Evolutionary conservation across 2,797 vertebrate genomes (phyloP).

Genomic region (Pseudochirops cupreus): DNA sequence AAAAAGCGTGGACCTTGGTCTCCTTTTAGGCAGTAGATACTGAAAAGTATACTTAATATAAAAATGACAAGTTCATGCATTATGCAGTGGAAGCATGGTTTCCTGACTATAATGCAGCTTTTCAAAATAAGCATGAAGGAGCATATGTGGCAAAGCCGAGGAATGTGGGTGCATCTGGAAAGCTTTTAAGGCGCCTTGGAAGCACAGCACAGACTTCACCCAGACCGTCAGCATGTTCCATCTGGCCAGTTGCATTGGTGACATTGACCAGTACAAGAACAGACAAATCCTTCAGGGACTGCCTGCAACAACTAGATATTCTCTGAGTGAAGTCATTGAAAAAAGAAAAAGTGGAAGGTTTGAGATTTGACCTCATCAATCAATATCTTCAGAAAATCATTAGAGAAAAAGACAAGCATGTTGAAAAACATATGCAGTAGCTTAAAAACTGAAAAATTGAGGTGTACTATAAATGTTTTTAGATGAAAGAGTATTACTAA

Average conservation of each 20-base stretch:
- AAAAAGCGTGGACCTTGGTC: constrained; percentile 34
- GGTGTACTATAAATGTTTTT: constrained; percentile 7
- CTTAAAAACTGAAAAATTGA: constrained; percentile 28
- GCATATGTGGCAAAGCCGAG: constrained; percentile 66
- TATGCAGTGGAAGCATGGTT: constrained; percentile 71
- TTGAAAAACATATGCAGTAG: neutral
- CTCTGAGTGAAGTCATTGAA: neutral
- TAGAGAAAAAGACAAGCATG: constrained; percentile 17
- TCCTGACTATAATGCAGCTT: constrained; percentile 68
- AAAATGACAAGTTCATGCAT: constrained; percentile 76
- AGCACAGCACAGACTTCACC: constrained; percentile 65
- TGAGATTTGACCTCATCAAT: neutral
- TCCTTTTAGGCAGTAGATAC: constrained; percentile 55
- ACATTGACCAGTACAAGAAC: constrained; percentile 50
- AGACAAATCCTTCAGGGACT: constrained; percentile 14
- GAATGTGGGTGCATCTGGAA: constrained; percentile 79
- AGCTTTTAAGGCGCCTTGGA: constrained; percentile 75
- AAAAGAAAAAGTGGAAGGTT: constrained; percentile 34
- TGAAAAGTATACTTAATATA: constrained; percentile 66
- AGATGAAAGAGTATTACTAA: neutral
- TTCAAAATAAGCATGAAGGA: constrained; percentile 72
- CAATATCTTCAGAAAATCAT: constrained; percentile 17
- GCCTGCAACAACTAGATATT: neutral
- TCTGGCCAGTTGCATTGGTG: constrained; percentile 36
- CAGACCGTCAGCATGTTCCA: constrained; percentile 64